Evolutionary conservation across 2,797 vertebrate genomes (phyloP).

Genomic region (Muscicapa comitata): DNA sequence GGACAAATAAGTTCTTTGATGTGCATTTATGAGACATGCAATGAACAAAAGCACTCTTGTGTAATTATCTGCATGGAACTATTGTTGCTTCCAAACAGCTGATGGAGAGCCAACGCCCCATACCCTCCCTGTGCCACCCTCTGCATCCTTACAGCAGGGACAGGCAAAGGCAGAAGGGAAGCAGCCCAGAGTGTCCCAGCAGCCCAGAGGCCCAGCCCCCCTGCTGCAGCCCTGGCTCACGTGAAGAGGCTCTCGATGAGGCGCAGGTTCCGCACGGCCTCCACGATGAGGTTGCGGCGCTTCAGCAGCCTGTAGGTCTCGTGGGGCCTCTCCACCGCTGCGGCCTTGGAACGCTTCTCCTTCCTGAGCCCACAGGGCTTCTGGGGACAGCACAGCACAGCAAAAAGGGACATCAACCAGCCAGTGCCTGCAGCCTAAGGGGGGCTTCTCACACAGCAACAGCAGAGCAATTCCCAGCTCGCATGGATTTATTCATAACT

Average conservation of each 20-base stretch:
- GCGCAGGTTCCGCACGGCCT: slow-evolving; percentile 84
- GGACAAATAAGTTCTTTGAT: not conserved
- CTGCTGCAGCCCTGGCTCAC: slow-evolving; percentile 70
- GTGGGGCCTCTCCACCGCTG: slow-evolving; percentile 61
- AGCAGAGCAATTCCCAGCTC: not conserved
- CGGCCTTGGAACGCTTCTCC: slow-evolving; percentile 50
- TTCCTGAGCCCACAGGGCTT: slow-evolving; percentile 63
- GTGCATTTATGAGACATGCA: not conserved
- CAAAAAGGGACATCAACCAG: not conserved
- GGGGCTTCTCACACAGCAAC: not conserved
- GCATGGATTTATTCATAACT: not conserved
- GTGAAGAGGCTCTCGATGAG: slow-evolving; percentile 89
- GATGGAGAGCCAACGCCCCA: not conserved
- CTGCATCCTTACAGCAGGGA: not conserved
- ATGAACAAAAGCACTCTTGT: not conserved
- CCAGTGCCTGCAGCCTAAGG: fast-evolving
- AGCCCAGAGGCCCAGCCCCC: too few species aligned
- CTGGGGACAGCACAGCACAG: not conserved
- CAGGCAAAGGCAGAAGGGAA: not conserved
- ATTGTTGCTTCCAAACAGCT: not conserved
- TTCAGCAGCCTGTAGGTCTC: slow-evolving; percentile 88
- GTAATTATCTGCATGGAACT: not conserved
- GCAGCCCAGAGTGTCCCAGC: not conserved
- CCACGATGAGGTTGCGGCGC: slow-evolving; percentile 93
- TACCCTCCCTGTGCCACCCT: too few species aligned